Evolutionary conservation across 2,113 vertebrate species (phyloP), one percentile per base, ranked within the genome.

Genomic region (Urocynchramus pylzowi): DNA sequence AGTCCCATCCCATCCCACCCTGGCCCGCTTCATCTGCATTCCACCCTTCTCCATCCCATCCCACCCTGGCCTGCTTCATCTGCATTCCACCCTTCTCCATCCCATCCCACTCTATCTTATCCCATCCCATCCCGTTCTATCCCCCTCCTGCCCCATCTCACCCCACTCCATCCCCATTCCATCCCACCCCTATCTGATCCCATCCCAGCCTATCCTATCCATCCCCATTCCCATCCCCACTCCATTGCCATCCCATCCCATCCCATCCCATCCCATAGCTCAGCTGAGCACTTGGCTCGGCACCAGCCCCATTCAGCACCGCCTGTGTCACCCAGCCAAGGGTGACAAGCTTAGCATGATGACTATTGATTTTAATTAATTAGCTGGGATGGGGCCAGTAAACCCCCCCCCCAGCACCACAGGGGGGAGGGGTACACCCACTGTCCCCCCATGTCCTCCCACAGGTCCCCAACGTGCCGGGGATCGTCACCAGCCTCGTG

Each of bases 391-490:
- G 30, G 35, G 53, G 82, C 88, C 78, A 79, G 52, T 69, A 87
- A 78, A 73, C n/a, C 71, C 79, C 87, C 79, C 87, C 74, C 65
- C 33, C 0, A 0, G 90, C 85, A 75, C 31, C 8, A 4, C 10
- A 3, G 41, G 35, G 71, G 33, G n/a, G 52, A 33, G 6, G 56
- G 54, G 37, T 57, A 60, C 71, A 67, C 7, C 31, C 5, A 15
- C 63, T 52, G 22, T 41, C 9, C 59, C 23, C 4, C 10, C 14
- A 0, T 47, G 76, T 76, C 96, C 56, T 76, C 19, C 90, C 17
- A 2, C 98, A 99, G 99, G 98, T 99, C 53, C 99, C 99, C 23
- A 99, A 99, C 67, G 68, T 98, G 7, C 99, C 99, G 0, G 99
- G 99, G 21, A 98, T 99, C 6, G 4, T 98, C 87, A 99, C 99